Evolutionary conservation across 2,888 invertebrate genomes (phyloP).

Genomic region (Orchesellides sinensis): DNA sequence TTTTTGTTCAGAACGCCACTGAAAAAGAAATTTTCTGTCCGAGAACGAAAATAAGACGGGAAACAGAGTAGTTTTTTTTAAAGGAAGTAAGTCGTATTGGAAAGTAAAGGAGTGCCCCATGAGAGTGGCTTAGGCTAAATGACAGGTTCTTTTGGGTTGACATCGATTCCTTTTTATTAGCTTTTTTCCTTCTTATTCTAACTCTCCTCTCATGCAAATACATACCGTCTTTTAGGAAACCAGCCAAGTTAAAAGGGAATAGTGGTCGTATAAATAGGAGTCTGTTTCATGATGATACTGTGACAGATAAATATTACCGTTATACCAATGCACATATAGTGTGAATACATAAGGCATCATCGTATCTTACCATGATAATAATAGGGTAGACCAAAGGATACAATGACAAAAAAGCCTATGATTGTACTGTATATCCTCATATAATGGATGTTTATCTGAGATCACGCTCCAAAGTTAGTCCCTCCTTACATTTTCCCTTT

Average conservation of each 20-base stretch:
- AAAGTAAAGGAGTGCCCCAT: conserved; percentile 44
- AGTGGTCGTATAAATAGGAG: too few species aligned
- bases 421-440: neutral
- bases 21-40: too few species aligned
- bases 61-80: too few species aligned
- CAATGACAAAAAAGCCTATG: neutral
- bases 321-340: too few species aligned
- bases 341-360: neutral
- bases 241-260: neutral
- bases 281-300: too few species aligned
- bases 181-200: conserved; percentile 6
- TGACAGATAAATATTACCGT: too few species aligned
- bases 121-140: conserved; percentile 58
- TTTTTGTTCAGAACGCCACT: too few species aligned
- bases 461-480: too few species aligned
- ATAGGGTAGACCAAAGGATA: conserved; percentile 52
- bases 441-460: too few species aligned
- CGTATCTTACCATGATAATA: conserved; percentile 39
- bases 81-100: conserved; percentile 1
- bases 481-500: too few species aligned
- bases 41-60: too few species aligned
- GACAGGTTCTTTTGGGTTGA: conserved; percentile 63
- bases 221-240: neutral
- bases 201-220: conserved; percentile 21
- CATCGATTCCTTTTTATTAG: conserved; percentile 67